A percentile compares a stretch with the other conserved stretches of the same genome.
These are phyloP conservation scores for Sebastes matsubarae DNA, from an alignment of 2,797 vertebrate species.

Conservation along the genomic window DNA sequence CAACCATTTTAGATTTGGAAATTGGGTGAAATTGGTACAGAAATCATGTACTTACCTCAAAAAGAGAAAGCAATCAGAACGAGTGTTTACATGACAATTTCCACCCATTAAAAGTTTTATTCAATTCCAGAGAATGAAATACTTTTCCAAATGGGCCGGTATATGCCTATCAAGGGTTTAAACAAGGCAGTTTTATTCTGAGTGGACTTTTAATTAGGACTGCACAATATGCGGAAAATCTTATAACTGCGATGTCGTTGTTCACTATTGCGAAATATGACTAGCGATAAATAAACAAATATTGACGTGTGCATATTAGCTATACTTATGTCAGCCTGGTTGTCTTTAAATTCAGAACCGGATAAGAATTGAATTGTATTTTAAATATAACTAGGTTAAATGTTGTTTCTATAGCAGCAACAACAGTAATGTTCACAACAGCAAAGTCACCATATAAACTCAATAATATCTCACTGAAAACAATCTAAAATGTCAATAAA, in stretches of 20 bases:
- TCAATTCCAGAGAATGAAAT: not conserved
- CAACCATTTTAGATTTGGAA: not conserved
- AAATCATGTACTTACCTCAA: not conserved
- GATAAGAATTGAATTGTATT: too few species aligned
- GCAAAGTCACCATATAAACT: too few species aligned
- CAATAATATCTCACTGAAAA: too few species aligned
- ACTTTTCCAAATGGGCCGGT: not conserved
- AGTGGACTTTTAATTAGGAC: not conserved
- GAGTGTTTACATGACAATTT: not conserved
- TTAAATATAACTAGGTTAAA: too few species aligned
- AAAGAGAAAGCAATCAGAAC: slow-evolving; percentile 11
- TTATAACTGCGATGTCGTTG: accelerated
- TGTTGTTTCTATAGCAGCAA: too few species aligned
- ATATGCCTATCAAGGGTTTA: not conserved
- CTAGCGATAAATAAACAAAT: too few species aligned
- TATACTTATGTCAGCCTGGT: not conserved
- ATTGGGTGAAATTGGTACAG: not conserved
- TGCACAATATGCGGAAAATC: accelerated
- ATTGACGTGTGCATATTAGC: too few species aligned
- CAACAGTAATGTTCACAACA: too few species aligned
- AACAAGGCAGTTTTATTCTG: slow-evolving; percentile 4
- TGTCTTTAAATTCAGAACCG: not conserved
- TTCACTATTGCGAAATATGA: too few species aligned
- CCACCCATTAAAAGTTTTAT: slow-evolving; percentile 8
- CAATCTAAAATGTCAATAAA: too few species aligned